These are phyloP conservation scores for Pelmatolapia mariae DNA, from an alignment of 2,113 vertebrate genomes.

Conservation along the genomic window DNA sequence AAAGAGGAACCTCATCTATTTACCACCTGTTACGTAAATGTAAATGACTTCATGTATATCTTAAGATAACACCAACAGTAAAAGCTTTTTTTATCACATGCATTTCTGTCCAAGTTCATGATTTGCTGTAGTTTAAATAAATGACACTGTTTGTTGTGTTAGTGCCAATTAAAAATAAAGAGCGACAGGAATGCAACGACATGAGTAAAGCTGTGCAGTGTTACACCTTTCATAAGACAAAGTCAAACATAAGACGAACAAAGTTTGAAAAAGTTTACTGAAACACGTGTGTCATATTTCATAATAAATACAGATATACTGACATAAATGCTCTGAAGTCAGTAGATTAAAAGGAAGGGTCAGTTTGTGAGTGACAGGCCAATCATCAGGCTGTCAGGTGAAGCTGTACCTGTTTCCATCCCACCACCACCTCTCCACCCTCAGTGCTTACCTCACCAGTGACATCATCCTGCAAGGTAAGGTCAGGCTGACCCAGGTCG, in stretches of 20 bases:
- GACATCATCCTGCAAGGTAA: conserved; percentile 82
- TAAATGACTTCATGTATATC: not conserved
- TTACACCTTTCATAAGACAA: not conserved
- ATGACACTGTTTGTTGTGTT: not conserved
- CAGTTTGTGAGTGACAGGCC: not conserved
- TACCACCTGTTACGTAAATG: not conserved
- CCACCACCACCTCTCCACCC: not conserved
- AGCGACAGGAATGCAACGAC: not conserved
- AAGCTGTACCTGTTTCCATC: not conserved
- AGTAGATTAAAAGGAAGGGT: not conserved
- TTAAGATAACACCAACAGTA: not conserved
- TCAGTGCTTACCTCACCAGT: conserved; percentile 79
- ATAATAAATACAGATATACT: not conserved
- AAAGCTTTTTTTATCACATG: not conserved
- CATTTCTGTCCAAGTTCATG: not conserved
- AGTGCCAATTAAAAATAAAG: not conserved
- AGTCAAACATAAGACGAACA: not conserved
- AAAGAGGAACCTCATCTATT: not conserved
- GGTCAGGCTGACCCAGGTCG: conserved; percentile 84
- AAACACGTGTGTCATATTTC: not conserved
- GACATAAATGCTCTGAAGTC: not conserved
- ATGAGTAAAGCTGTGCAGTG: not conserved
- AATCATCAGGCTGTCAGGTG: not conserved
- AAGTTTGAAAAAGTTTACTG: not conserved
- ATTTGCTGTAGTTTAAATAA: not conserved